These are phyloP conservation scores for Neosalanx taihuensis DNA, from an alignment of 2,797 vertebrate genomes.

Conservation along the genomic window DNA sequence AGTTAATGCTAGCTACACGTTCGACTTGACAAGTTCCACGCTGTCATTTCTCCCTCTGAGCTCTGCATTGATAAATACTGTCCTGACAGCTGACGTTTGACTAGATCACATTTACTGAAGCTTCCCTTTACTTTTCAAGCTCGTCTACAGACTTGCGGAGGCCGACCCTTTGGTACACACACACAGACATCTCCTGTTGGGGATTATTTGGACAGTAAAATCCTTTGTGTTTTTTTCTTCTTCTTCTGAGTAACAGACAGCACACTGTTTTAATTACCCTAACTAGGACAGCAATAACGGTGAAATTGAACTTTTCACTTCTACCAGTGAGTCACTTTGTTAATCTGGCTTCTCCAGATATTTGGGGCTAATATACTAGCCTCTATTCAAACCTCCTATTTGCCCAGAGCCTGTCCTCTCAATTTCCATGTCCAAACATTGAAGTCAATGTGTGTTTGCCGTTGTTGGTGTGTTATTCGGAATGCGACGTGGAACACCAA, in stretches of 20 bases:
- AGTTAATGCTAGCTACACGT: constrained; percentile 61
- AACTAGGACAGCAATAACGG: too few species aligned
- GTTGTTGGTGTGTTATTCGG: constrained; percentile 71
- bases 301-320: background rate
- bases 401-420: constrained; percentile 32
- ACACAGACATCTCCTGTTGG: background rate
- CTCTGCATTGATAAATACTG: constrained; percentile 49
- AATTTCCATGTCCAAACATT: constrained; percentile 68
- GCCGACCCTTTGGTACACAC: background rate
- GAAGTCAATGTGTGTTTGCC: constrained; percentile 69
- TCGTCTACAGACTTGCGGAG: constrained; percentile 41
- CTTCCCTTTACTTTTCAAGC: constrained; percentile 47
- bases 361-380: constrained; percentile 80
- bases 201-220: background rate
- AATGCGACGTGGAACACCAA: constrained; percentile 72
- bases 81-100: constrained; percentile 62
- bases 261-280: background rate
- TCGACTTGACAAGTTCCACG: constrained; percentile 69
- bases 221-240: constrained; percentile 2
- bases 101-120: constrained; percentile 45
- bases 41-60: constrained; percentile 64
- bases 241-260: constrained; percentile 9
- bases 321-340: constrained; percentile 65
- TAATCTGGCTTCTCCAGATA: constrained; percentile 83
- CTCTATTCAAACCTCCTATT: constrained; percentile 81